Base-by-base conservation (phyloP, 2,888 invertebrate species). In the Tenthredo mesomela region DNA sequence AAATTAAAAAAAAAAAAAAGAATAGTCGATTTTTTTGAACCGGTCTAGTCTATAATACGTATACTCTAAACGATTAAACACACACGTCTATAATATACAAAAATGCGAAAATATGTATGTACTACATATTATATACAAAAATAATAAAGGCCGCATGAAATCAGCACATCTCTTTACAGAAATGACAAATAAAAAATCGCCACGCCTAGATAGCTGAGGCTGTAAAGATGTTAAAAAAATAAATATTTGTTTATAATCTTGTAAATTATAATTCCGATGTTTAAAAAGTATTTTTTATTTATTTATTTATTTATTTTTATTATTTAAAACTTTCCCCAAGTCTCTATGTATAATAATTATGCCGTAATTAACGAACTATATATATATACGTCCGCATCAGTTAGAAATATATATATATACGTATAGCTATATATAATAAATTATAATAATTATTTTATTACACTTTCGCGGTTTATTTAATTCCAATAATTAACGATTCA, bases 321-420 rank as follows among this genome's bases (percentile, higher is more conserved):
- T 61, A 2, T 71, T 43, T 3, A 10, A 40, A 21, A 71, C 71
- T 71, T 40, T 71, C 71, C 71, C 71, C 71, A 7, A 71, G 43
- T 12, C 2, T 21, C 21, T 73, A 3, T 10, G 43, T 40, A 21
- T 71, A 43, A n/a, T 43, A 21, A 73, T 40, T 43, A 73, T 40
- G 43, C n/a, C 21, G 21, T 73, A 73, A 43, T 40, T 43, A 21
- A 73, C 21, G 12, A 71, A 40, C n/a, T 71, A 33, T n/a, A n/a
- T n/a, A n/a, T n/a, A n/a, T n/a, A n/a, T 70, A 70, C n/a, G 25
- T 61, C 12, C 25, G 12, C 54, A n/a, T n/a, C n/a, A 54, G 6
- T 54, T n/a, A 54, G 54, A n/a, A 29, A 29, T 29, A n/a, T n/a
- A n/a, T 0, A 61, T 61, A 25, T 25, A 25, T 21, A 61, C 10